Conservation (phyloP, 1,140 invertebrate genomes). For the Drosophila murphyi region DNA sequence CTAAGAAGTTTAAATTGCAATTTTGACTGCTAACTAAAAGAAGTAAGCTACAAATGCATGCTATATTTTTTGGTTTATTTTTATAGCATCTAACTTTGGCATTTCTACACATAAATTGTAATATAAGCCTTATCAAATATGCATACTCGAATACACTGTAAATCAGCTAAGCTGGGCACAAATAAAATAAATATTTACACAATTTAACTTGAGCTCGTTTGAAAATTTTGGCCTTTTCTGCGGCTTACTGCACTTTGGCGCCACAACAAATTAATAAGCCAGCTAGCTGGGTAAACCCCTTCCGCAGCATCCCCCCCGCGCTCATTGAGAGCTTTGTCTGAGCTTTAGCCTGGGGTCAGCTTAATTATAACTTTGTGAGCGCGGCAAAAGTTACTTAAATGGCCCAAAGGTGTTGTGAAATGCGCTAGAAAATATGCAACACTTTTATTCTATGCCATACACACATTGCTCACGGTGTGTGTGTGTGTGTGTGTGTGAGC, state of each 20-base stretch:
- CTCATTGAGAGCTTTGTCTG: slow-evolving; percentile 11
- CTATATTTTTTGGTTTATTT: too few relatives aligned
- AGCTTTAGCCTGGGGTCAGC: slow-evolving; percentile 26
- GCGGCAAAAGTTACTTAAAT: slow-evolving; percentile 49
- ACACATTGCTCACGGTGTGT: slow-evolving; percentile 1
- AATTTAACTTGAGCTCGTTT: background rate
- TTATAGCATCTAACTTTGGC: too few relatives aligned
- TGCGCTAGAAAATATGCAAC: slow-evolving; percentile 61
- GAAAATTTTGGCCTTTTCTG: background rate
- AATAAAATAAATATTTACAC: too few relatives aligned
- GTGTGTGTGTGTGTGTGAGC: slow-evolving; percentile 3
- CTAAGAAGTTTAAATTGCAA: too few relatives aligned
- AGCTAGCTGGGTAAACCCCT: background rate
- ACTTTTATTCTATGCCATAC: slow-evolving; percentile 41
- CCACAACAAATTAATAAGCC: slow-evolving; percentile 1
- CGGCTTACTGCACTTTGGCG: background rate
- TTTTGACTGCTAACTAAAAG: too few relatives aligned
- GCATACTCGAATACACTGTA: too few relatives aligned
- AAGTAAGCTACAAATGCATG: too few relatives aligned
- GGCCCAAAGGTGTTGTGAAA: slow-evolving; percentile 54
- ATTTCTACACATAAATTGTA: too few relatives aligned
- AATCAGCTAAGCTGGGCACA: too few relatives aligned
- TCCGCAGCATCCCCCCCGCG: too few relatives aligned
- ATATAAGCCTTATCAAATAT: too few relatives aligned
- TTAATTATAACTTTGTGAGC: slow-evolving; percentile 69